Base-by-base conservation (phyloP, 1,140 invertebrate genomes). In the Uloborus diversus region DNA sequence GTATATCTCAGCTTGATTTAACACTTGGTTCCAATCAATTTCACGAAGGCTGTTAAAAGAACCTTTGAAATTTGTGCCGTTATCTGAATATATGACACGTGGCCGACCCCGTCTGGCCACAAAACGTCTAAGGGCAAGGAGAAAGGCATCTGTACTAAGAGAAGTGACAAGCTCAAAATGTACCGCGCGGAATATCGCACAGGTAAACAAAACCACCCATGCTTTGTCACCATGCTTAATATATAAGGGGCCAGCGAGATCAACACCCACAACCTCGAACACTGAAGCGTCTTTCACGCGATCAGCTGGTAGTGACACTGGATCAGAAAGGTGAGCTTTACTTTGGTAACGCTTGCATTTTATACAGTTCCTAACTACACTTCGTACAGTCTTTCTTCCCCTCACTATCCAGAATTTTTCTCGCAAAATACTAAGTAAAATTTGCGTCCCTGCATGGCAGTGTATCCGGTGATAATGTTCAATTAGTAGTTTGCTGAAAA, bases 41-140 rank as follows among this genome's bases (percentile, higher is more conserved):
- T 32, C 27, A 20, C 42, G 17, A 7, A 73, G 25, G 32, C 20
- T 2, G 13, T 35, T 59, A 30, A 25, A 5, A 47, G 69, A 20
- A 9, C 51, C 30, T 25, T 33, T 42, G 5, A 80, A 59, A 59
- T 80, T 82, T 14, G 76, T 80, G 0, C 78, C 69, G 47, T 80
- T 75, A 35, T 81, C 81, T 17, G 33, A 73, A 51, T 80, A 82
- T n/a, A n/a, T n/a, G n/a, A n/a, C n/a, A n/a, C n/a, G n/a, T n/a
- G n/a, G n/a, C n/a, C n/a, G n/a, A n/a, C n/a, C n/a, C n/a, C n/a
- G n/a, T n/a, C n/a, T n/a, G n/a, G n/a, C n/a, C n/a, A n/a, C n/a
- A n/a, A n/a, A 76, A 70, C 32, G 3, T 61, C 37, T 23, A 14
- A 17, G 14, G 20, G 61, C 25, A 17, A 75, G 56, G 5, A 75